Evolutionary conservation across 1,140 invertebrate species (phyloP).

Genomic region (Drosophila ohnishii): DNA sequence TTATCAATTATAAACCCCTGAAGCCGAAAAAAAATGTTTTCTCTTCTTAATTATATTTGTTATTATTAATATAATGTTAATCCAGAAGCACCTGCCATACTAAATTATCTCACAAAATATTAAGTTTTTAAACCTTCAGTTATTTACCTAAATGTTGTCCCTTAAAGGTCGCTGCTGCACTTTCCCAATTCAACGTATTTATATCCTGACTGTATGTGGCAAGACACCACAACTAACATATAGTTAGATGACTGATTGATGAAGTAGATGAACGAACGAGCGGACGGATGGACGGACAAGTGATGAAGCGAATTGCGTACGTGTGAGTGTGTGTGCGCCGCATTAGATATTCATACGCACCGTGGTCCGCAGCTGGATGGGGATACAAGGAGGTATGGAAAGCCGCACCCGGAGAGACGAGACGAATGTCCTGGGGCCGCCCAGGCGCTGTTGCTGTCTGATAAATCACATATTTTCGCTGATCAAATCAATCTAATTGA

Average conservation of each 20-base stretch:
- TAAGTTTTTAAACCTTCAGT: background rate
- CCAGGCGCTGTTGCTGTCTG: slow-evolving; percentile 73
- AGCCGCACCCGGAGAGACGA: slow-evolving; percentile 16
- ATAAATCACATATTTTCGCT: slow-evolving; percentile 83
- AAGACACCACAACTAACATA: slow-evolving; percentile 28
- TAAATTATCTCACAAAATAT: background rate
- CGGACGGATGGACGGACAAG: slow-evolving; percentile 19
- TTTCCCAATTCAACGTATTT: background rate
- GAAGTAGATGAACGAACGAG: slow-evolving; percentile 54
- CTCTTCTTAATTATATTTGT: background rate
- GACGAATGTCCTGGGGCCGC: slow-evolving; percentile 61
- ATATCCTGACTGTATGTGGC: slow-evolving; percentile 5
- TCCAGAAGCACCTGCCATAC: too few relatives aligned
- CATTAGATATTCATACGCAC: slow-evolving; percentile 76
- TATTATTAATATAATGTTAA: background rate
- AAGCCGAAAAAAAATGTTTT: background rate
- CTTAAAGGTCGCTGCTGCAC: slow-evolving; percentile 21
- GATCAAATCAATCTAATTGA: slow-evolving; percentile 83
- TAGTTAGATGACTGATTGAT: slow-evolving; percentile 78
- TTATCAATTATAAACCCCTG: too few relatives aligned
- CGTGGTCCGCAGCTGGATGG: slow-evolving; percentile 27
- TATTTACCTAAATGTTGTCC: background rate
- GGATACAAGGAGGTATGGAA: background rate
- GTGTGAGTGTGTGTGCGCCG: slow-evolving; percentile 40
- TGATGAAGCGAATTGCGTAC: slow-evolving; percentile 58